Base-by-base conservation (phyloP, 1,140 invertebrate species). In the Anastrepha ludens region DNA sequence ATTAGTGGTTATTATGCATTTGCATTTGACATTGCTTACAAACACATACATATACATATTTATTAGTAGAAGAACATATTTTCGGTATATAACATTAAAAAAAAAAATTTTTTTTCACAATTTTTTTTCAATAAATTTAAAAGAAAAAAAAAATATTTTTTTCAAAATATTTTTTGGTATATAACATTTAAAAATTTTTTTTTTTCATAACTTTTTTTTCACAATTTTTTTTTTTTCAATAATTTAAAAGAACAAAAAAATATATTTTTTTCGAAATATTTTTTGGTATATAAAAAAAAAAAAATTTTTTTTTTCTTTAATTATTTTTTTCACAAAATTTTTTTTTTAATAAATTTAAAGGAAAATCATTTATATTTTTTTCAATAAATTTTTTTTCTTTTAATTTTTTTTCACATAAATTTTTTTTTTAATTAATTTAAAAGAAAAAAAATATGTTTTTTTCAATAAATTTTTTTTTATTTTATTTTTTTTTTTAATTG, bases 11-110 rank as follows among this genome's bases (percentile, higher is more conserved):
- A 15, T 62, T 86, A 17, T 86, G 2, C 62, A 47, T 86, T 86
- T 86, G 55, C 20, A 44, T 86, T 86, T 62, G 29, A 81, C 44
- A 81, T 81, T 55, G 47, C 74, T 81, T 81, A 58, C 47, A 81
- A 81, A 81, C 47, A 81, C 20, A 81, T 81, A 81, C 44, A 81
- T 55, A 55, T 58, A 55, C 17, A 47, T 67, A 74, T 44, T 47
- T 47, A 67, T 67, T 67, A 74, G 41, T 74, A 74, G 70, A 74
- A 17, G 47, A 74, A 74, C 70, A 74, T 74, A 74, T 8, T 74
- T 67, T 39, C 20, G 41, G 13, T 15, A 9, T 81, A 47, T 55
- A 6, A 15, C 41, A 29, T 47, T 13, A 3, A 6, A 39, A 41
- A 3, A 74, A 41, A 47, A 74, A 47, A 2, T 74, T 55, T 55